Evolutionary conservation across 2,888 invertebrate species (phyloP).

Genomic region (Dicranocentrus wangi): DNA sequence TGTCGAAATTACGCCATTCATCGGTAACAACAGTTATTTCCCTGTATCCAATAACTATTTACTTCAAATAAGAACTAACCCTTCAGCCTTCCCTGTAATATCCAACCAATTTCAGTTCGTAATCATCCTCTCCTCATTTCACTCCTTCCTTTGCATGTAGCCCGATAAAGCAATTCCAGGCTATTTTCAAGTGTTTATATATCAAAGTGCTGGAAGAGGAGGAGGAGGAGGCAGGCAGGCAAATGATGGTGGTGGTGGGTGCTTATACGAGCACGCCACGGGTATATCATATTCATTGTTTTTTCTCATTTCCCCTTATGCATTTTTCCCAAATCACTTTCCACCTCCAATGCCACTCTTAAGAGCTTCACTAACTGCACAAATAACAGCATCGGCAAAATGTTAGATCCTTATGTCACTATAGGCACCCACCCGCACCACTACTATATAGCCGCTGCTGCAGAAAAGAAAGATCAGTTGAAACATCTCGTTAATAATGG

Average conservation of each 20-base stretch:
- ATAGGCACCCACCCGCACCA: background rate
- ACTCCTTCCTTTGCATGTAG: background rate
- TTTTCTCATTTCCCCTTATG: slow-evolving; percentile 6
- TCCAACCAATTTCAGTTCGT: slow-evolving; percentile 21
- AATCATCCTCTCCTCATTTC: slow-evolving; percentile 2
- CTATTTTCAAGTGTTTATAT: background rate
- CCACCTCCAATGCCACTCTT: background rate
- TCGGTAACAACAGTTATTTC: slow-evolving; percentile 43
- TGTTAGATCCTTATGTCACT: slow-evolving; percentile 10
- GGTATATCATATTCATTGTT: slow-evolving; percentile 12
- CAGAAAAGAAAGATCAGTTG: background rate
- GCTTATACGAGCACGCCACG: too few species aligned
- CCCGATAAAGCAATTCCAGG: too few species aligned
- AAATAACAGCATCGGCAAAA: background rate
- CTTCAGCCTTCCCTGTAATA: slow-evolving; percentile 2
- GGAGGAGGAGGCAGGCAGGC: background rate
- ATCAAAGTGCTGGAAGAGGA: background rate
- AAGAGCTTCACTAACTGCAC: background rate
- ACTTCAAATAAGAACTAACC: background rate
- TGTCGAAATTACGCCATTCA: slow-evolving; percentile 17
- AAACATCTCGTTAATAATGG: slow-evolving; percentile 2
- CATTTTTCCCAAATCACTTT: slow-evolving; percentile 31
- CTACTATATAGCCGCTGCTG: background rate
- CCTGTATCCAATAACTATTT: slow-evolving; percentile 17
- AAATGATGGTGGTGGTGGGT: too few species aligned